Percentiles rank a stretch among this genome's conserved stretches.
phyloP scores from a whole-genome alignment of 2,888 invertebrate species.

The Tenthredo scrophulariae region DNA sequence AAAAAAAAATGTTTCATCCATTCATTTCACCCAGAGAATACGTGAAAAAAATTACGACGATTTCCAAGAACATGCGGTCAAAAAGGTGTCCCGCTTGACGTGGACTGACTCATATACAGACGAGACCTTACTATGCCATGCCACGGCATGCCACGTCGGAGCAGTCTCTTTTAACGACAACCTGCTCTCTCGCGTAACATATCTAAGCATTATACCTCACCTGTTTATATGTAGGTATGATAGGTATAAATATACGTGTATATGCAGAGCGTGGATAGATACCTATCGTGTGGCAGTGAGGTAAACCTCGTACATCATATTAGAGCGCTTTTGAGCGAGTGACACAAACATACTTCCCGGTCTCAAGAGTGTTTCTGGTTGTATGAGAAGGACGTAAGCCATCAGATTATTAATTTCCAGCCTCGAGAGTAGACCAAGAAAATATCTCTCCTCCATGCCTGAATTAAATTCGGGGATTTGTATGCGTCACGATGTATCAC shows the following conservation, averaged over 20 bases:
- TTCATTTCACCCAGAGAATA: no score
- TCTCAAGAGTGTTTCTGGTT: background rate
- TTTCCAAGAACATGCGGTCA: no score
- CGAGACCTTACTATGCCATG: background rate
- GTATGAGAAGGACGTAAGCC: background rate
- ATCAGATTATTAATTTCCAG: constrained; percentile 9
- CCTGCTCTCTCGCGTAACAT: constrained; percentile 18
- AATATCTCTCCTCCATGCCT: background rate
- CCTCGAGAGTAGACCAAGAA: background rate
- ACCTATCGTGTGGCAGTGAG: background rate
- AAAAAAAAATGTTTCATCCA: no score
- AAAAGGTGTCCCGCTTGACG: no score
- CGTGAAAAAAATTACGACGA: no score
- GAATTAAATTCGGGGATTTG: background rate
- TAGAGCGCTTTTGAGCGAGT: constrained; percentile 23
- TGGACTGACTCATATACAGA: no score
- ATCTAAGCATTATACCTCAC: constrained; percentile 20
- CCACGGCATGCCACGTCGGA: background rate
- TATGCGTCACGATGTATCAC: background rate
- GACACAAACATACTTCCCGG: background rate
- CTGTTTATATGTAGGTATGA: background rate
- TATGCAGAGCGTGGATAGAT: background rate
- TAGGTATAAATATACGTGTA: background rate
- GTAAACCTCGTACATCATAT: constrained; percentile 29
- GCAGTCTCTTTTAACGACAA: constrained; percentile 38